A percentile compares a stretch with the other conserved stretches of the same genome.
phyloP scores from a whole-genome alignment of 1,140 invertebrate species.

The Cydia splendana region DNA sequence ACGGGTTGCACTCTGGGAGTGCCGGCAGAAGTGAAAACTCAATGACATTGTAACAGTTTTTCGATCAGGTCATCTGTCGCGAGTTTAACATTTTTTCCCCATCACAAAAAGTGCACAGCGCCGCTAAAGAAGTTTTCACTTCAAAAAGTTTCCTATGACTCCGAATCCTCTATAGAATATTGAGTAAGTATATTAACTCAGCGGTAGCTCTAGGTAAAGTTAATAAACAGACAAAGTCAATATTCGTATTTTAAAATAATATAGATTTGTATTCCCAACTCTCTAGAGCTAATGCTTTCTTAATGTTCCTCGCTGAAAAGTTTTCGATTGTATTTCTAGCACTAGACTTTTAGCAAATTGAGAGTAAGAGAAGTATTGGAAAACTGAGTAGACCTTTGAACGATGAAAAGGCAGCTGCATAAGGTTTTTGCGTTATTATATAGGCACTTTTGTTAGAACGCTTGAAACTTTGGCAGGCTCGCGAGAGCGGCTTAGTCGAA shows the following conservation, averaged over 20 bases:
- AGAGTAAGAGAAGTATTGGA: background rate
- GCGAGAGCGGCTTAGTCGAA: too few relatives aligned
- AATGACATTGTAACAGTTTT: too few relatives aligned
- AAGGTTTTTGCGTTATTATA: background rate
- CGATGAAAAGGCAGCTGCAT: background rate
- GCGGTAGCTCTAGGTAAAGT: background rate
- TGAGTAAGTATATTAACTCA: background rate
- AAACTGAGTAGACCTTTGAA: background rate
- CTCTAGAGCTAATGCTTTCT: constrained; percentile 3
- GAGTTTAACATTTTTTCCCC: too few relatives aligned
- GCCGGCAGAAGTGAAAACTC: too few relatives aligned
- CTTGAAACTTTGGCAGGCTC: background rate
- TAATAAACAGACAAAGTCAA: background rate
- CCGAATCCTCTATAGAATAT: background rate
- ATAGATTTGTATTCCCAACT: background rate
- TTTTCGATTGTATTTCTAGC: background rate
- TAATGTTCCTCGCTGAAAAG: background rate
- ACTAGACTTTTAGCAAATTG: background rate
- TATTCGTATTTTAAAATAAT: background rate
- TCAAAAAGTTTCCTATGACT: too few relatives aligned
- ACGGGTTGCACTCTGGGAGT: too few relatives aligned
- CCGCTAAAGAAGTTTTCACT: too few relatives aligned
- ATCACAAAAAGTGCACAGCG: too few relatives aligned
- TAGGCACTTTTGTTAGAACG: background rate
- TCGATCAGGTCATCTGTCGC: too few relatives aligned